These are phyloP conservation scores for Thamnophis sirtalis DNA, from an alignment of 2,113 vertebrate genomes.

Conservation along the genomic window DNA sequence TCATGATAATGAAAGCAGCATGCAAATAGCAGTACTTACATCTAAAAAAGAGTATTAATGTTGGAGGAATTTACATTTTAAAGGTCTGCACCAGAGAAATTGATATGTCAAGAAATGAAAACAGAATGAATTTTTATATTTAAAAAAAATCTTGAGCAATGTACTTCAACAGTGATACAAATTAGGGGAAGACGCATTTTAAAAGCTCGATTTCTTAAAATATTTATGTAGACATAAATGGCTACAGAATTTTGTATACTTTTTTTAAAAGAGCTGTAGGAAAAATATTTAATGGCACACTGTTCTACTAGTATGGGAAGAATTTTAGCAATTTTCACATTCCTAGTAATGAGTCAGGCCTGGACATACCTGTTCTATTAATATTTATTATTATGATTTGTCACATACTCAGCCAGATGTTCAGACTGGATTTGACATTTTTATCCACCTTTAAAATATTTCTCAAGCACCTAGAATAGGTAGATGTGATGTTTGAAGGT, in stretches of 20 bases:
- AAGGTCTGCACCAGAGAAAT: not conserved
- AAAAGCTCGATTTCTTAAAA: not conserved
- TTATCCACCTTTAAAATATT: not conserved
- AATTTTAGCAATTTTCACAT: not conserved
- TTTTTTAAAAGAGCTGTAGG: not conserved
- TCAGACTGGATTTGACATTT: not conserved
- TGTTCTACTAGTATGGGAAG: not conserved
- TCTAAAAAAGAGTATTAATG: not conserved
- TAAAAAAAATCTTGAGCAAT: not conserved
- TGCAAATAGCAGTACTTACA: not conserved
- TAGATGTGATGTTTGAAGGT: not conserved
- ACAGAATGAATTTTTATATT: not conserved
- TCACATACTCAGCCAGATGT: not conserved
- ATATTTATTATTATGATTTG: not conserved
- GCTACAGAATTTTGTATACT: not conserved
- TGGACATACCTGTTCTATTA: not conserved
- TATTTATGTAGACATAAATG: not conserved
- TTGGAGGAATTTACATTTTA: not conserved
- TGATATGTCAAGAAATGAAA: not conserved
- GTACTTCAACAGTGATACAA: not conserved
- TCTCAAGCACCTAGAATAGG: not conserved
- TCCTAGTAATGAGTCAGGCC: not conserved
- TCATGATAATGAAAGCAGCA: not conserved
- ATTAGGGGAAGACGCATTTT: not conserved
- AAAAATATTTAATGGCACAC: not conserved